Percentiles rank a stretch among this genome's conserved stretches.
phyloP scores from a whole-genome alignment of 2,888 invertebrate genomes.

The Leptarthrus brevirostris region DNA sequence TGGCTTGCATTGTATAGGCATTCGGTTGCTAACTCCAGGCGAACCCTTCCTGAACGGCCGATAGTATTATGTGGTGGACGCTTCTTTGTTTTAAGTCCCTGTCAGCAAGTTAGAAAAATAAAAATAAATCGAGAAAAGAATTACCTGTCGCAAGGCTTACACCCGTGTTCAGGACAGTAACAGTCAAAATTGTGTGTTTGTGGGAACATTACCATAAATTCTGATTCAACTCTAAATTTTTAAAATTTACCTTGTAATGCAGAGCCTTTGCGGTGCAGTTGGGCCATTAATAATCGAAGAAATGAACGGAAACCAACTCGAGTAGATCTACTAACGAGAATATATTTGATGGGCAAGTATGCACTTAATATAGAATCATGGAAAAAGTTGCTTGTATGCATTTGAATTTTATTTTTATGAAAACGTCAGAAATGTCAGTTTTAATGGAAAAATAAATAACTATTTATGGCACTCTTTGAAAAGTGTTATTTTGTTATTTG shows the following conservation, averaged over 20 bases:
- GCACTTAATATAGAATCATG: not conserved
- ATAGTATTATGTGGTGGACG: conserved; percentile 3
- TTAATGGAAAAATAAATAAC: too few relatives aligned
- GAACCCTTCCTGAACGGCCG: not conserved
- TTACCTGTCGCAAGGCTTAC: conserved; percentile 42
- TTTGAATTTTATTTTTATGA: too few relatives aligned
- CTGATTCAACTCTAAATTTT: conserved; percentile 35
- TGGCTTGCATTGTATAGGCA: conserved; percentile 23
- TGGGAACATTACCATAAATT: conserved; percentile 39
- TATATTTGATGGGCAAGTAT: conserved; percentile 20
- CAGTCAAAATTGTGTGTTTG: conserved; percentile 41
- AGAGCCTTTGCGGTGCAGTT: not conserved
- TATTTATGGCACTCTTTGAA: too few relatives aligned
- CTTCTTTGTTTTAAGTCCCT: conserved; percentile 51
- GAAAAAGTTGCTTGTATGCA: not conserved
- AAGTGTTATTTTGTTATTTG: too few relatives aligned
- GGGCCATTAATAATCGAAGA: conserved; percentile 28
- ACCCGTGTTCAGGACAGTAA: not conserved
- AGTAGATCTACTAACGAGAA: conserved; percentile 18
- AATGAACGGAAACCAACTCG: not conserved
- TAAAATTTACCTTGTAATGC: conserved; percentile 24
- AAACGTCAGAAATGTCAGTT: too few relatives aligned
- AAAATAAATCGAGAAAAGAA: conserved; percentile 51
- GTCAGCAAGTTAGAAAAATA: conserved; percentile 49
- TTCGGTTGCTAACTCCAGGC: not conserved